Conservation (phyloP, 2,888 invertebrate species). For the Prosopocoilus inquinatus region DNA sequence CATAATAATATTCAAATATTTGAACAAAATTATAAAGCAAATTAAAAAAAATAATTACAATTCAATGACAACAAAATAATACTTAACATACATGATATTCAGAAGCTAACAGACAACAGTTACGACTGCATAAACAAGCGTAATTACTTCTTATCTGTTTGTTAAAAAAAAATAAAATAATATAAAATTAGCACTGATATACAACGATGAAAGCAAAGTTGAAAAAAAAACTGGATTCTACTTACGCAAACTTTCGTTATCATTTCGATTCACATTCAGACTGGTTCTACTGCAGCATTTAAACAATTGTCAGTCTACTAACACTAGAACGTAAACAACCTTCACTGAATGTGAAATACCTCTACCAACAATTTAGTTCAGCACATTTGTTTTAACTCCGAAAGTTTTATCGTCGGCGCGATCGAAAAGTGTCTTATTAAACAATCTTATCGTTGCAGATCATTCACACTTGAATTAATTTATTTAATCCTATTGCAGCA, state of each 20-base stretch:
- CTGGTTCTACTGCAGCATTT: neutral
- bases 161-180: too few species aligned
- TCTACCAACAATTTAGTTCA: conserved; percentile 2
- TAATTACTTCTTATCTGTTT: too few species aligned
- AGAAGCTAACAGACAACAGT: too few species aligned
- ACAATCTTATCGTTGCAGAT: neutral
- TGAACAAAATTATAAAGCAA: too few species aligned
- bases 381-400: neutral
- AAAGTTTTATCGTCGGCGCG: neutral
- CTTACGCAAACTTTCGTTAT: conserved; percentile 4
- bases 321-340: conserved; percentile 1
- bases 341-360: conserved; percentile 4
- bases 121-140: too few species aligned
- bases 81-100: too few species aligned
- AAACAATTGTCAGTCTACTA: conserved; percentile 1
- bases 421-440: neutral
- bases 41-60: too few species aligned
- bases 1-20: too few species aligned
- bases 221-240: neutral
- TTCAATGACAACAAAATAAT: too few species aligned
- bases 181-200: too few species aligned
- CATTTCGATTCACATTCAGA: conserved; percentile 3
- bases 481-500: too few species aligned
- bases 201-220: too few species aligned
- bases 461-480: neutral